Conservation (phyloP, 2,797 vertebrate species). For the Sebastes minor region DNA sequence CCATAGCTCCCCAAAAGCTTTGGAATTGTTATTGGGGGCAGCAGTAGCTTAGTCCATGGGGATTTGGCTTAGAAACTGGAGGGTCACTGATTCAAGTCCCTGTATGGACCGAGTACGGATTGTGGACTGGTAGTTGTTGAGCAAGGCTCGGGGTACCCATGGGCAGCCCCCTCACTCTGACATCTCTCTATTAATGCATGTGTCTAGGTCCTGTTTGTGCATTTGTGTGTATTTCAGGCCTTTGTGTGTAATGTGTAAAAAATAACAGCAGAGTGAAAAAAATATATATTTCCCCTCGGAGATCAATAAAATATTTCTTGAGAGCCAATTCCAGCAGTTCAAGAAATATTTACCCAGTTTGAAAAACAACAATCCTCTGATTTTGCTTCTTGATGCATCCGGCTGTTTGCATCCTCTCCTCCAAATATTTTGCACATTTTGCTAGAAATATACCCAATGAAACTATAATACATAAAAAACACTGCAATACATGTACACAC, state of each 20-base stretch:
- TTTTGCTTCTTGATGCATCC: neutral
- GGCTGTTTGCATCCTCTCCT: neutral
- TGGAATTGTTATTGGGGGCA: neutral
- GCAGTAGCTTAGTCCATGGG: too few species aligned
- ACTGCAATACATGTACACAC: neutral
- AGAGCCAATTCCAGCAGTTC: neutral
- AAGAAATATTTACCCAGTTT: neutral
- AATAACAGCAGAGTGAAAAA: neutral
- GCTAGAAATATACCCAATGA: neutral
- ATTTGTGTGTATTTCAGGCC: neutral
- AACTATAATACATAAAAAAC: neutral
- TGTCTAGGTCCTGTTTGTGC: neutral
- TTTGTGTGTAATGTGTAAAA: neutral
- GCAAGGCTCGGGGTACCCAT: too few species aligned
- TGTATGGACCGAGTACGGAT: neutral
- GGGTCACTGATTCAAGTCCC: neutral
- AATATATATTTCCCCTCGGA: neutral
- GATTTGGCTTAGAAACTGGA: neutral
- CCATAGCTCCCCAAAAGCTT: neutral
- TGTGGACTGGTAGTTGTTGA: neutral
- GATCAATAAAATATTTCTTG: neutral
- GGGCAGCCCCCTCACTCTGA: neutral
- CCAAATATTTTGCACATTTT: conserved; percentile 6
- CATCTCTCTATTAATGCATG: neutral
- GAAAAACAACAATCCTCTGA: neutral